Conservation (phyloP, 37 sponge, comb jelly and placozoan species). For the Sycon ciliatum region DNA sequence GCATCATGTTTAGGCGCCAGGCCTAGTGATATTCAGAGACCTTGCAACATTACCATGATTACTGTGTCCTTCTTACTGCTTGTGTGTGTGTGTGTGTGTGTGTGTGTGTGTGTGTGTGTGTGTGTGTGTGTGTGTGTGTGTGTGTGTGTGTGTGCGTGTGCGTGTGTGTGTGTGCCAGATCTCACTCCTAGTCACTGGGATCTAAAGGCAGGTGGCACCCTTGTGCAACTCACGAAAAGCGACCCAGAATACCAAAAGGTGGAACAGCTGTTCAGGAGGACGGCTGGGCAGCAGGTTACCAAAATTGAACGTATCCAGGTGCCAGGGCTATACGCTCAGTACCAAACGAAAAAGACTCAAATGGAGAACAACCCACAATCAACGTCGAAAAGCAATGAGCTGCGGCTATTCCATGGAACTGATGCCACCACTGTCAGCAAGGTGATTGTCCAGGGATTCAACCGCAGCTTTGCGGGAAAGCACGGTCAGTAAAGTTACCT, state of each 20-base stretch:
- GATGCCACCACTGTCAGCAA: not conserved
- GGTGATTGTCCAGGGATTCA: not conserved
- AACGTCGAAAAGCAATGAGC: not conserved
- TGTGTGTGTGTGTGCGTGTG: too few relatives aligned
- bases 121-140: too few relatives aligned
- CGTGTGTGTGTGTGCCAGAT: too few relatives aligned
- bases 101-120: too few relatives aligned
- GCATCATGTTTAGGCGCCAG: too few relatives aligned
- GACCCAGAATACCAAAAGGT: not conserved
- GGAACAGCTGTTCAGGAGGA: not conserved
- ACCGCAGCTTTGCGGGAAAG: constrained; percentile 18
- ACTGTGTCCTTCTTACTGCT: too few relatives aligned
- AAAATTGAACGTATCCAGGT: constrained; percentile 58
- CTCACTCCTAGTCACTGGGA: too few relatives aligned
- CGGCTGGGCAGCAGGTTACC: not conserved
- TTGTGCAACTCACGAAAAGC: not conserved
- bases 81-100: too few relatives aligned
- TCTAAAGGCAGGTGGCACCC: too few relatives aligned
- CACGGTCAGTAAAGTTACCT: not conserved
- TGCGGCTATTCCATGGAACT: constrained; percentile 51
- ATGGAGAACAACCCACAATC: constrained; percentile 20
- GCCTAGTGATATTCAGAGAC: too few relatives aligned
- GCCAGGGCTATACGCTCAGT: constrained; percentile 36
- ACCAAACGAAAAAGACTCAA: constrained; percentile 33
- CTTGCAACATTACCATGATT: too few relatives aligned